Base-by-base conservation (phyloP, 2,888 invertebrate species). In the Lasioglossum villosulum region DNA sequence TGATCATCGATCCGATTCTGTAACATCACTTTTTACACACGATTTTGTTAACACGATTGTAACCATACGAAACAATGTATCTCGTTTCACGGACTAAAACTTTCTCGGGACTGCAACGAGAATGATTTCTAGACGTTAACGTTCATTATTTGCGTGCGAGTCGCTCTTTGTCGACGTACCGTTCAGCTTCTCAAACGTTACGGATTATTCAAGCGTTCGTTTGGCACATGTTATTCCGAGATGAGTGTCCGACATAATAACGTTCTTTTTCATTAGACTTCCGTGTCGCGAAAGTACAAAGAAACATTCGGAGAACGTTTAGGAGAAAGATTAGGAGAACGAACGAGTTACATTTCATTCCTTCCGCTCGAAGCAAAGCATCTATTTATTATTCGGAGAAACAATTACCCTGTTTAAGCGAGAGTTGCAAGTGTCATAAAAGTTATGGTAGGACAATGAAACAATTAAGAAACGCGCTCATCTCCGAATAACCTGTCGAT, bases 1-100 rank as follows among this genome's bases (percentile, higher is more conserved):
- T 84, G 68, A 59, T 30, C 76, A 83, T 83, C 48, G 68, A 80
- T 59, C 73, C 73, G 19, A 83, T 83, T 84, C 66, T 68, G n/a
- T 83, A 68, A 30, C 77, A 48, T 77, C 77, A 84, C 56, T 83
- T 77, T 77, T 68, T 73, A 84, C 48, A 84, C 48, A 52, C 48
- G 39, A 30, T 71, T 75, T 72, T 52, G 59, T 83, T 83, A 56
- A 70, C 39, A 63, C 59, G 63, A 74, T 74, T 19, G 16, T 0
- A 68, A 68, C 73, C 34, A 52, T 52, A 48, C 45, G 37, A 39
- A 77, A 42, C 48, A 68, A 78, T 42, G 30, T 52, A 30, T 56
- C 68, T n/a, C n/a, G 34, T 70, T 63, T 63, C 72, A 74, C 74
- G 23, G 56, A 70, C n/a, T 70, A 74, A 12, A 42, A 82, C 37